These are phyloP conservation scores for Beroe ovata DNA, from an alignment of 37 sponge, comb jelly and placozoan species.

Conservation along the genomic window DNA sequence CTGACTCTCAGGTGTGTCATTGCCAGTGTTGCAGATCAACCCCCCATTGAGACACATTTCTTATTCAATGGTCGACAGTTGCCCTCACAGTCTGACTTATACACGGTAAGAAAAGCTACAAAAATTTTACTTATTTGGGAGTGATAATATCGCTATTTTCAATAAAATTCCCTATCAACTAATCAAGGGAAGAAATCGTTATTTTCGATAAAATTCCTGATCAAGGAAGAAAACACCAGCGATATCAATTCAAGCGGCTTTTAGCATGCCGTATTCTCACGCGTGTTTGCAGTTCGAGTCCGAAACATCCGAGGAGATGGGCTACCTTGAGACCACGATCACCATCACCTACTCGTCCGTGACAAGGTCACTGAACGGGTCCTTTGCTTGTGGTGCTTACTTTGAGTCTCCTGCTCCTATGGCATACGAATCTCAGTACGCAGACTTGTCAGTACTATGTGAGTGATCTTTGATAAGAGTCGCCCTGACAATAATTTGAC, in stretches of 20 bases:
- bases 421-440: neutral
- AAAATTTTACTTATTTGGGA: too few relatives aligned
- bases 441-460: slow-evolving; percentile 8
- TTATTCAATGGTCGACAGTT: neutral
- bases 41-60: neutral
- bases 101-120: neutral
- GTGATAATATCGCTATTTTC: too few relatives aligned
- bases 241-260: neutral
- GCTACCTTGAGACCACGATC: neutral
- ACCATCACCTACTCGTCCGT: neutral
- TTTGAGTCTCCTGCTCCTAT: neutral
- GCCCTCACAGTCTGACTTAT: neutral
- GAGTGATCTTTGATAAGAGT: neutral
- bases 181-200: too few relatives aligned
- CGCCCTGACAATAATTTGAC: neutral
- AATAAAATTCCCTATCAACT: too few relatives aligned
- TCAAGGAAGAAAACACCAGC: too few relatives aligned
- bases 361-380: neutral
- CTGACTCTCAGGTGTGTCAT: slow-evolving; percentile 2
- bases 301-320: neutral
- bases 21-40: neutral
- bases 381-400: slow-evolving; percentile 5
- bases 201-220: too few relatives aligned
- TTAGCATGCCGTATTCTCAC: too few relatives aligned
- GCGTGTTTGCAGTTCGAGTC: neutral